Evolutionary conservation across 2,888 invertebrate genomes (phyloP), one percentile per base, ranked within the genome.

Genomic region (Altica lythri): DNA sequence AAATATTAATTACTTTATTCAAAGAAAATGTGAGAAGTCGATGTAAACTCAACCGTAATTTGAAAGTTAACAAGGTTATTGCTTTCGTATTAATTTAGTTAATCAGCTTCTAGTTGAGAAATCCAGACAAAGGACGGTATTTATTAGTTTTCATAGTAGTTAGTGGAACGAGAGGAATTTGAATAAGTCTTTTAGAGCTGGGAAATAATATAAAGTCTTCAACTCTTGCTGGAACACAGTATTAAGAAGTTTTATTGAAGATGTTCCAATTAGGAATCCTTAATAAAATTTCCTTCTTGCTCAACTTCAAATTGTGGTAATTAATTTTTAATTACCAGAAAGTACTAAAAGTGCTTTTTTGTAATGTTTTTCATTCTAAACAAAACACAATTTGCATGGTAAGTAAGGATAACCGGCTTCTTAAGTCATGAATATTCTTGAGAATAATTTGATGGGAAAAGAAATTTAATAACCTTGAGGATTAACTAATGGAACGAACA

Each of bases 241-340:
- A 30, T 55, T 40, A 37, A 30, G 46, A 53, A 53, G 47, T 56
- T 56, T 56, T 53, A 56, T 45, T 53, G 49, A 53, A 50, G 48
- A 51, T 53, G 48, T 51, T 57, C 44, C 46, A 53, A 50, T 57
- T 53, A 9, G 37, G 40, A 35, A 30, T 35, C 38, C 53, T 51
- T 50, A 42, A 53, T 29, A 37, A 34, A 57, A 53, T 50, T 50
- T 10, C 40, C 29, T 32, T 53, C 46, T 42, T 46, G 22, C 49
- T 50, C 35, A 19, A 53, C 55, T 55, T 49, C 46, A 53, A 61
- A 68, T 64, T 62, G 65, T 60, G 55, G 62, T 66, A 70, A 70
- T 71, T 70, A 71, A 72, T 69, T 67, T 68, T 68, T 69, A 71
- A 71, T 69, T 71, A 66, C 65, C 54, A 58, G 61, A 64, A 66